phyloP scores from a whole-genome alignment of 2,888 invertebrate genomes.

The Drosophila kokeensis region DNA sequence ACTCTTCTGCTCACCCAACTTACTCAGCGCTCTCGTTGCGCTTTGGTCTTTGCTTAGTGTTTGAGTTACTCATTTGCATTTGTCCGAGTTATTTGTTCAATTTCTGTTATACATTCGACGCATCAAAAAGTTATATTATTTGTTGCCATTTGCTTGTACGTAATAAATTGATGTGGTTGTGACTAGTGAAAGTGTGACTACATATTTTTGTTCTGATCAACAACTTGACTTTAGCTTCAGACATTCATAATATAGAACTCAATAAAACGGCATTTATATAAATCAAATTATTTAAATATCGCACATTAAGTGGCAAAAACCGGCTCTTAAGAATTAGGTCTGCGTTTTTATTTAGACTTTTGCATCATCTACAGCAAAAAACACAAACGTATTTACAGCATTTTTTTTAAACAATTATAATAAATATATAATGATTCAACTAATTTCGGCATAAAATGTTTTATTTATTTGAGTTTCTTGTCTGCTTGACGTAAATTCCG shows the following conservation, averaged over 20 bases:
- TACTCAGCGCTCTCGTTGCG: constrained; percentile 40
- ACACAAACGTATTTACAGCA: constrained; percentile 50
- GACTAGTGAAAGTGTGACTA: constrained; percentile 56
- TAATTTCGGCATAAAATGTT: constrained; percentile 18
- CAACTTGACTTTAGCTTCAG: background rate
- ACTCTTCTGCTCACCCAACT: constrained; percentile 28
- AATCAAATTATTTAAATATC: constrained; percentile 41
- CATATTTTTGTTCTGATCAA: background rate
- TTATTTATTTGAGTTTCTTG: constrained; percentile 26
- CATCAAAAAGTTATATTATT: constrained; percentile 8
- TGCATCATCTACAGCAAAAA: constrained; percentile 61
- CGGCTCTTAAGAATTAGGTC: constrained; percentile 74
- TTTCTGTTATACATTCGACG: constrained; percentile 49
- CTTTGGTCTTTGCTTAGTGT: constrained; percentile 49
- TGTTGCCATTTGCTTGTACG: constrained; percentile 40
- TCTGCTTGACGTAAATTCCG: constrained; percentile 25
- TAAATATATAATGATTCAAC: constrained; percentile 46
- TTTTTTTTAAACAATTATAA: constrained; percentile 13
- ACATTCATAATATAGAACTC: constrained; percentile 31
- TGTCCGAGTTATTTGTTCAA: constrained; percentile 39
- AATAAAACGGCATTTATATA: constrained; percentile 29
- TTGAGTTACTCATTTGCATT: constrained; percentile 74
- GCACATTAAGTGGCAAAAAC: constrained; percentile 44
- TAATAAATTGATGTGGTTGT: constrained; percentile 26
- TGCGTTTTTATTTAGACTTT: constrained; percentile 76